Evolutionary conservation across 2,113 vertebrate species (phyloP), one percentile per base, ranked within the genome.

Genomic region (Hyperopisus bebe): DNA sequence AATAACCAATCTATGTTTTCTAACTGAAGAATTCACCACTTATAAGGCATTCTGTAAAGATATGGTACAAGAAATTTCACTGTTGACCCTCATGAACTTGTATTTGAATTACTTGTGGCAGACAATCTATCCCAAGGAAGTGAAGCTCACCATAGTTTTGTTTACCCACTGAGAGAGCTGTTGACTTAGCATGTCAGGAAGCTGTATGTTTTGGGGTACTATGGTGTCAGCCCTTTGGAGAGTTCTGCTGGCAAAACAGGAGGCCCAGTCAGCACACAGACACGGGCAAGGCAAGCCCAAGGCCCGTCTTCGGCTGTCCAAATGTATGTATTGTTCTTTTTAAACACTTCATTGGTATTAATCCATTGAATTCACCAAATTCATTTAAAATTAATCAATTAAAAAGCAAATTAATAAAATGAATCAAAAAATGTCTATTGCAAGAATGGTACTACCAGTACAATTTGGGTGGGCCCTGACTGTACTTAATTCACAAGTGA

Each of bases 101-200:
- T 70, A 48, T 24, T 48, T 66, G 55, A 77, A 66, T 35, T 92
- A 91, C 90, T 58, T 90, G 27, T 88, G 87, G 87, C 42, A 88
- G 48, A 86, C 82, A n/a, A 47, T 87, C 19, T 48, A 17, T 35
- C n/a, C 27, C 42, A 21, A 77, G 83, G 50, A 74, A 89, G 31
- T 39, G 62, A 77, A 11, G 3, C 35, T 83, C 27, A 9, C 48
- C 87, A 91, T 48, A 55, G 90, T 89, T 88, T 90, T 91, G 74
- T 87, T 87, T 74, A 86, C 47, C 17, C 84, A 74, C 48, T 77
- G 48, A 90, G 89, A 89, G 88, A 70, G 89, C n/a, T 91, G 91
- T 90, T 92, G 87, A 90, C 92, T 90, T 90, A 70, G 89, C 80
- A 19, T 84, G 86, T 89, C 87, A 8, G 46, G 44, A 39, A 50